Conservation (phyloP, 2,797 vertebrate genomes). For the Tamandua tetradactyla region DNA sequence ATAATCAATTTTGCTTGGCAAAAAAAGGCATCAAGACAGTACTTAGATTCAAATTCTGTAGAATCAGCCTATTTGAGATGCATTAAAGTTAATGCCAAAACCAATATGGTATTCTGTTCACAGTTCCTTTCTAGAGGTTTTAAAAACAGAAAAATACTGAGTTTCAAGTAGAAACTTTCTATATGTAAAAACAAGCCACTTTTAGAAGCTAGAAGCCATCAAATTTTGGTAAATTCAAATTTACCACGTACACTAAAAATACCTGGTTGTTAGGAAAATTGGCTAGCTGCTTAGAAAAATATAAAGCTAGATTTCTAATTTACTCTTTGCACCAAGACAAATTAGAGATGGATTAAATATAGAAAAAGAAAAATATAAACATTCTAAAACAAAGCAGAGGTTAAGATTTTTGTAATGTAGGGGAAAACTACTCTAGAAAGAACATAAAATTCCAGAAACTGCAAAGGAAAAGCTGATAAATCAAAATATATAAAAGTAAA, state of each 20-base stretch:
- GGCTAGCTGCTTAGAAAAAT: constrained; percentile 45
- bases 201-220: not conserved
- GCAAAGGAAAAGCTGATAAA: constrained; percentile 41
- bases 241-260: not conserved
- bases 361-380: not conserved
- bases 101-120: constrained; percentile 58
- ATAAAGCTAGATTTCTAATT: not conserved
- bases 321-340: constrained; percentile 8
- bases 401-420: constrained; percentile 44
- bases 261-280: constrained; percentile 29
- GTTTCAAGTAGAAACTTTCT: constrained; percentile 45
- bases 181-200: constrained; percentile 44
- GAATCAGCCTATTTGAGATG: constrained; percentile 66
- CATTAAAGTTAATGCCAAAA: constrained; percentile 72
- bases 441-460: constrained; percentile 42
- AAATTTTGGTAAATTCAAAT: constrained; percentile 39
- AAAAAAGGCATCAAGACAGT: constrained; percentile 59
- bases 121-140: constrained; percentile 58
- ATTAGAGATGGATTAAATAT: not conserved
- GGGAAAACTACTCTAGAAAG: constrained; percentile 32
- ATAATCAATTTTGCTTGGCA: constrained; percentile 73
- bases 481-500: constrained; percentile 28
- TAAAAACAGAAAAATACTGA: constrained; percentile 56
- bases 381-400: constrained; percentile 38
- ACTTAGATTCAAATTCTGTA: constrained; percentile 71